A percentile compares a stretch with the other conserved stretches of the same genome.
Conservation (phyloP, 2,797 vertebrate species). For the Picus viridis region DNA sequence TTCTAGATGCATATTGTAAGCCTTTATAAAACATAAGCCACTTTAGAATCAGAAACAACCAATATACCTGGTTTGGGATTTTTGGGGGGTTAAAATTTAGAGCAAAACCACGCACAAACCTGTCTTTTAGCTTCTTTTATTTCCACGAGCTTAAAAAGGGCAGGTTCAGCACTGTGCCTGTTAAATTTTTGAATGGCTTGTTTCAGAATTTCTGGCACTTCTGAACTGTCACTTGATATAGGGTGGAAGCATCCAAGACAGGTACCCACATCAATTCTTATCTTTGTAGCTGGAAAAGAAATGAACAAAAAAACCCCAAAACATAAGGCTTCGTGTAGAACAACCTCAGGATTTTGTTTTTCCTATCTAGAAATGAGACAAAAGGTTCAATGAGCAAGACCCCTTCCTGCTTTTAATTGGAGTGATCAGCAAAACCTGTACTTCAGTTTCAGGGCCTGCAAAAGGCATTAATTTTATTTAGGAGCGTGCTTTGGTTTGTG, state of each 20-base stretch:
- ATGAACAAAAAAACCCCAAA: background rate
- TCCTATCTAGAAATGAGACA: background rate
- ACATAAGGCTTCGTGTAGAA: background rate
- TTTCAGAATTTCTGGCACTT: slow-evolving; percentile 78
- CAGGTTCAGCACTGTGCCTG: slow-evolving; percentile 38
- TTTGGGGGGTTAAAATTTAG: background rate
- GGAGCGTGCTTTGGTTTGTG: background rate
- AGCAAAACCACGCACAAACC: slow-evolving; percentile 69
- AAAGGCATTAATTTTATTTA: background rate
- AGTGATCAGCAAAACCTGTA: background rate
- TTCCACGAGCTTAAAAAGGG: slow-evolving; percentile 79
- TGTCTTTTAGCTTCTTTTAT: slow-evolving; percentile 63
- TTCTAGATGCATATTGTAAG: background rate
- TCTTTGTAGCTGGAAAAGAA: slow-evolving; percentile 68
- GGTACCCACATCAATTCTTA: background rate
- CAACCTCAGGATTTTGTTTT: background rate
- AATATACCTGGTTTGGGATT: background rate
- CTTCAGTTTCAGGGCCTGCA: background rate
- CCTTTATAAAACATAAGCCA: background rate
- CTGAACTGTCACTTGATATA: slow-evolving; percentile 69
- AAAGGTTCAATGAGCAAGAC: background rate
- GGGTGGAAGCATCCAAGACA: slow-evolving; percentile 84
- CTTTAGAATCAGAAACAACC: background rate
- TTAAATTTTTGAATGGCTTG: slow-evolving; percentile 81
- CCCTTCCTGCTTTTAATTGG: background rate